Conservation (phyloP, 2,888 invertebrate genomes). For the Drosophila leonis region DNA sequence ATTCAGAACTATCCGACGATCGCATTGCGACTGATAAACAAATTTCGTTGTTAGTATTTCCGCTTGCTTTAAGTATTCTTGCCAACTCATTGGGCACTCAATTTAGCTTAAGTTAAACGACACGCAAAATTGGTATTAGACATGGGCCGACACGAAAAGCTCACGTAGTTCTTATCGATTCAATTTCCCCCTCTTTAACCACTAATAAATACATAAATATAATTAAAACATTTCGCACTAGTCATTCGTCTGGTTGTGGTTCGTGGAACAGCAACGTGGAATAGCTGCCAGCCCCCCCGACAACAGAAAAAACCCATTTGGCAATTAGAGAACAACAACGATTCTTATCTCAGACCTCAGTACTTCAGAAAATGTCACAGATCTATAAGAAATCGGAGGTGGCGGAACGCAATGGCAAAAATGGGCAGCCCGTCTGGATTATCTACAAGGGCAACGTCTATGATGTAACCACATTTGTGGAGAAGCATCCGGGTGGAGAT, state of each 20-base stretch:
- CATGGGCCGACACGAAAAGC: conserved; percentile 27
- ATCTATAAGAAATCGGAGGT: conserved; percentile 87
- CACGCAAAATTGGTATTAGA: conserved; percentile 28
- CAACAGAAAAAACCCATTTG: conserved; percentile 31
- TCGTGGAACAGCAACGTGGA: conserved; percentile 7
- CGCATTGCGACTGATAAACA: background rate
- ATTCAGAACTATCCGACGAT: background rate
- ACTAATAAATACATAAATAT: conserved; percentile 18
- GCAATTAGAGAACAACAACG: conserved; percentile 10
- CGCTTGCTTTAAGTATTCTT: background rate
- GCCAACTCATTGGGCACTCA: conserved; percentile 13
- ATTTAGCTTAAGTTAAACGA: background rate
- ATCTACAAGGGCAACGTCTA: conserved; percentile 89
- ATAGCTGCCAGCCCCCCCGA: background rate
- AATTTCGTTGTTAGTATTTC: background rate
- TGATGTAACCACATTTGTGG: conserved; percentile 88
- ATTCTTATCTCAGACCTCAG: conserved; percentile 41
- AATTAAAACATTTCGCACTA: conserved; percentile 8
- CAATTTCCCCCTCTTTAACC: background rate
- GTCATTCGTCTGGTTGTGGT: conserved; percentile 13
- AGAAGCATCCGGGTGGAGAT: conserved; percentile 90
- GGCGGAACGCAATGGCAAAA: conserved; percentile 87
- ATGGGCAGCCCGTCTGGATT: conserved; percentile 88
- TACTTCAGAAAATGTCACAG: conserved; percentile 59
- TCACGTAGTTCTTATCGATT: conserved; percentile 68